Percentiles rank a stretch among this genome's conserved stretches.
Conservation (phyloP, 2,113 vertebrate genomes). For the Peucedramus taeniatus region DNA sequence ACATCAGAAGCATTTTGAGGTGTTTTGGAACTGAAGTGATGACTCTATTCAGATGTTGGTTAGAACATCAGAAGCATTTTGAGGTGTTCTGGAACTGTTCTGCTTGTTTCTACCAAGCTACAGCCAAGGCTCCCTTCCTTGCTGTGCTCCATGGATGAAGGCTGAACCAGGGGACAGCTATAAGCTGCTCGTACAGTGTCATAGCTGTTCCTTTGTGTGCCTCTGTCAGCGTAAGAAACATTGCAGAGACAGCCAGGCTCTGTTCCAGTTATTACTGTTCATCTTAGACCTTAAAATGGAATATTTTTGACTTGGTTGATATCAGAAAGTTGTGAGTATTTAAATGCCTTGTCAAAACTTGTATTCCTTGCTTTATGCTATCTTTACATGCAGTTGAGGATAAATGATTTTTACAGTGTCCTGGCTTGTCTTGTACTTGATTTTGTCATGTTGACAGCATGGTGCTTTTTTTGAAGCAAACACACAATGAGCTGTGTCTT, state of each 20-base stretch:
- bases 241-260: background rate
- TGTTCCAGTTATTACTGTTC: background rate
- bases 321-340: slow-evolving; percentile 19
- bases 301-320: background rate
- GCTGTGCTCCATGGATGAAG: background rate
- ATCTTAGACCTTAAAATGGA: background rate
- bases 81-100: background rate
- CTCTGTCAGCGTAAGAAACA: background rate
- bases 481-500: slow-evolving; percentile 50
- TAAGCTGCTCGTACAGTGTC: background rate
- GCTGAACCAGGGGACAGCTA: background rate
- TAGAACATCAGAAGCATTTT: background rate
- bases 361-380: slow-evolving; percentile 6
- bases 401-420: slow-evolving; percentile 58
- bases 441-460: slow-evolving; percentile 64
- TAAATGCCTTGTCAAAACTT: slow-evolving; percentile 54
- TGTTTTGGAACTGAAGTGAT: too few species aligned
- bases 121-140: background rate
- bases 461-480: slow-evolving; percentile 43
- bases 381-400: slow-evolving; percentile 14
- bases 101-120: background rate
- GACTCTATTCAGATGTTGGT: background rate
- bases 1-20: background rate
- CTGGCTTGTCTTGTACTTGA: slow-evolving; percentile 46
- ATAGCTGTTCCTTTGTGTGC: rapidly evolving